Base-by-base conservation (phyloP, 1,140 invertebrate species). In the Ceratosolen solmsi region DNA sequence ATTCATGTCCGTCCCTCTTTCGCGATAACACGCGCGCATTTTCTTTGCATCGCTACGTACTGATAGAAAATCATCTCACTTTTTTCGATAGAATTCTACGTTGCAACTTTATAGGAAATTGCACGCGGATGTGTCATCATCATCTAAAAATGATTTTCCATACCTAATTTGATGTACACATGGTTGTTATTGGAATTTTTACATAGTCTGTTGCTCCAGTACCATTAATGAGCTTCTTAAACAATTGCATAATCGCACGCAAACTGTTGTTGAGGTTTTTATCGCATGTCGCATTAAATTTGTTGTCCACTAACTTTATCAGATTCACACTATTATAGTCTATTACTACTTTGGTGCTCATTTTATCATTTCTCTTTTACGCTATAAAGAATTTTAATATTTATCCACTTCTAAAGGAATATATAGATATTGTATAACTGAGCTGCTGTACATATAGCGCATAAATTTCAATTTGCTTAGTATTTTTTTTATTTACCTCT, bases 31-130 rank as follows among this genome's bases (percentile, higher is more conserved):
- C 25, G 13, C 70, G 70, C 71, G 41, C 27, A 17, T 1, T n/a
- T 33, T 77, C 51, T 77, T 58, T 49, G 75, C 60, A 49, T 56
- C 33, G 56, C 56, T 76, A n/a, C n/a, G 46, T 60, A 41, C 46
- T 46, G 76, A 68, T 68, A 41, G 76, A 68, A 78, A 78, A 78
- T 38, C 76, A 60, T 51, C 30, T 25, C 36, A 54, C 63, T 68
- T 60, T 78, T 78, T 78, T 68, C 30, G 63, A 68, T 60, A 46
- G 46, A 78, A 78, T 78, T 68, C 76, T 60, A 30, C 60, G 76
- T 27, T 4, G 63, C 38, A 25, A 68, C 68, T 78, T 78, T 68
- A 78, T 60, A 46, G 46, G 58, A 77, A 3, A 38, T 38, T 4
- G 20, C 33, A 17, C 36, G 36, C 54, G 3, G 56, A 56, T 49